These are phyloP conservation scores for Cephalopachus bancanus DNA, from an alignment of 2,797 vertebrate species.

Conservation along the genomic window DNA sequence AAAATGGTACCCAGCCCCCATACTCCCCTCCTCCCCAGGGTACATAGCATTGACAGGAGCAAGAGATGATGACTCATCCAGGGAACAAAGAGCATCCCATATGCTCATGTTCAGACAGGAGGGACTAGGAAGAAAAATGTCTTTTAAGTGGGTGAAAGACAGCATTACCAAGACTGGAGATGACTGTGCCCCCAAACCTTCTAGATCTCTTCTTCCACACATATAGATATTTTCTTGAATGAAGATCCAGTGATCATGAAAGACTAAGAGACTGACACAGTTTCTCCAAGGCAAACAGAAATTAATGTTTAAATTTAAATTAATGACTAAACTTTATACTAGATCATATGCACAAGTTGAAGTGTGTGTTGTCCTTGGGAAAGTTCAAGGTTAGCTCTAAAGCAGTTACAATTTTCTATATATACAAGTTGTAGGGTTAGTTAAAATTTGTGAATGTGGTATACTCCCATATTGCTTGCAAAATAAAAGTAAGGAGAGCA, in stretches of 20 bases:
- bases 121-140: background rate
- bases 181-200: background rate
- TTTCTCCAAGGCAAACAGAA: background rate
- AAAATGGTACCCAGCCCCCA: background rate
- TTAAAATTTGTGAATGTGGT: background rate
- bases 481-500: background rate
- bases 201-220: background rate
- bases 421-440: background rate
- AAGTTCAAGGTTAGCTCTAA: background rate
- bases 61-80: background rate
- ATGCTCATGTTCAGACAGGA: background rate
- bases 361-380: background rate
- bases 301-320: background rate
- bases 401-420: background rate
- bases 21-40: no score
- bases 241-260: background rate
- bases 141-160: background rate
- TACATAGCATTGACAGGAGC: background rate
- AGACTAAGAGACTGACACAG: background rate
- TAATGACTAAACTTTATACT: background rate
- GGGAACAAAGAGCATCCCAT: background rate
- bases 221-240: background rate
- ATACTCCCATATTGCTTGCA: background rate
- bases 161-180: background rate
- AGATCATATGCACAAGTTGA: background rate